Percentiles rank a stretch among this genome's conserved stretches.
These are phyloP conservation scores for Drosophila bunnanda DNA, from an alignment of 2,888 invertebrate genomes.

Conservation along the genomic window DNA sequence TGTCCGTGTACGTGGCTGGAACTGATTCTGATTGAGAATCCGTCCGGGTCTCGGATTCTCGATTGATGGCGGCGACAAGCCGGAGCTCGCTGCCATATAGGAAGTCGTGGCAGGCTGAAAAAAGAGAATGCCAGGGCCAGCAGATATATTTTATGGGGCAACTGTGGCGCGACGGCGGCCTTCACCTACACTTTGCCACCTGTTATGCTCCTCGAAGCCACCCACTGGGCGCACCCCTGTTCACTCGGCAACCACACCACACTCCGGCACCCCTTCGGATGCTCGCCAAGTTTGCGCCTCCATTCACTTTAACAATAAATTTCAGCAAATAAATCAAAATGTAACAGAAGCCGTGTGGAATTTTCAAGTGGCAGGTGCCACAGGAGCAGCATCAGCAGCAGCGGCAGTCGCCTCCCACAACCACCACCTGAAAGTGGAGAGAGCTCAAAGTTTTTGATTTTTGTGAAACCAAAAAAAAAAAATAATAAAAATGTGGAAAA, in stretches of 20 bases:
- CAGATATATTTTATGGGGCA: slow-evolving; percentile 31
- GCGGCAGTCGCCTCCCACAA: neutral
- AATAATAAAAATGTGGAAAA: slow-evolving; percentile 31
- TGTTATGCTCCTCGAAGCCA: slow-evolving; percentile 14
- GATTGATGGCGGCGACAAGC: slow-evolving; percentile 30
- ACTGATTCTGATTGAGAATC: slow-evolving; percentile 49
- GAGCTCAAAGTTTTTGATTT: slow-evolving; percentile 69
- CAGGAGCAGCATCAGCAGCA: slow-evolving; percentile 5
- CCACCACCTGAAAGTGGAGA: slow-evolving; percentile 13
- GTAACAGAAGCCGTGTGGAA: slow-evolving; percentile 73
- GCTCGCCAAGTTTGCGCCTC: slow-evolving; percentile 44
- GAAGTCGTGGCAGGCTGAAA: slow-evolving; percentile 17
- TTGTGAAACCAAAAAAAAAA: slow-evolving; percentile 37
- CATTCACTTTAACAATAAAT: slow-evolving; percentile 72
- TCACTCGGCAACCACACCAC: neutral
- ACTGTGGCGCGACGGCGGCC: slow-evolving; percentile 32
- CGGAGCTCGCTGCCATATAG: slow-evolving; percentile 1
- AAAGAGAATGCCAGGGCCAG: slow-evolving; percentile 21
- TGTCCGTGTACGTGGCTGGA: slow-evolving; percentile 26
- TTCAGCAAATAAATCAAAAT: slow-evolving; percentile 79
- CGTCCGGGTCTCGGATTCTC: slow-evolving; percentile 24
- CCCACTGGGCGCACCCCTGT: neutral
- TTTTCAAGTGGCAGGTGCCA: slow-evolving; percentile 73
- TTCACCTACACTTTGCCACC: slow-evolving; percentile 37
- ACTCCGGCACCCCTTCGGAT: slow-evolving; percentile 5